Base-by-base conservation (phyloP, 2,888 invertebrate genomes). In the Ormyrus labotus region DNA sequence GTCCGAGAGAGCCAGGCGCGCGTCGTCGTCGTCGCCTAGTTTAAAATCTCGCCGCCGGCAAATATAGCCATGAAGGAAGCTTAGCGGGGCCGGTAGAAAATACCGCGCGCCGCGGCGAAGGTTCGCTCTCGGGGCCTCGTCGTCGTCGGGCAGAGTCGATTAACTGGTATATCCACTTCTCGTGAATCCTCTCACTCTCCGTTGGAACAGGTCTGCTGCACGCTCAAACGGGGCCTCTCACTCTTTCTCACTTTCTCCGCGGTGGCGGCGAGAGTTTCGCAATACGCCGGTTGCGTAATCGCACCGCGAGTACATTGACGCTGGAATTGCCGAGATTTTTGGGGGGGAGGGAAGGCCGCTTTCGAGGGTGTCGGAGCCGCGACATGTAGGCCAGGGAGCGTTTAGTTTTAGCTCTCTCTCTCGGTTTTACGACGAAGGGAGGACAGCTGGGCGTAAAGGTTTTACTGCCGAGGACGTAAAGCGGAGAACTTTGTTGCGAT, bases 281-380 rank as follows among this genome's bases (percentile, higher is more conserved):
- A 50, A 74, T 57, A n/a, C 11, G 53, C 76, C 75, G 57, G 63
- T 85, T 84, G 75, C 82, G 82, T 82, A 82, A 85, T 67, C 19
- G 48, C 3, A 72, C 55, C 73, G 70, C 77, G 65, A 72, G 80
- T 83, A 71, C 58, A 74, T 81, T 65, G 75, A 78, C 80, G 71
- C 81, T 19, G 19, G 19, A 19, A 19, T 19, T 19, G 19, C 19
- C 19, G 19, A 19, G 19, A 19, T 19, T 19, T 19, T 19, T 19
- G 19, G 19, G 19, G 19, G 19, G 19, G 19, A 1, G 19, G 19
- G 19, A 2, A 2, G 1, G 19, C 1, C 0, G 19, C 19, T 19
- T 19, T 19, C 2, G 19, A 19, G 19, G 19, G 1, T 19, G 19
- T 19, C 1, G 19, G 19, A 19, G 1, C 19, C 19, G 19, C 19